Percentiles rank a stretch among this genome's conserved stretches.
These are phyloP conservation scores for Astur gentilis DNA, from an alignment of 2,113 vertebrate species.

Conservation along the genomic window DNA sequence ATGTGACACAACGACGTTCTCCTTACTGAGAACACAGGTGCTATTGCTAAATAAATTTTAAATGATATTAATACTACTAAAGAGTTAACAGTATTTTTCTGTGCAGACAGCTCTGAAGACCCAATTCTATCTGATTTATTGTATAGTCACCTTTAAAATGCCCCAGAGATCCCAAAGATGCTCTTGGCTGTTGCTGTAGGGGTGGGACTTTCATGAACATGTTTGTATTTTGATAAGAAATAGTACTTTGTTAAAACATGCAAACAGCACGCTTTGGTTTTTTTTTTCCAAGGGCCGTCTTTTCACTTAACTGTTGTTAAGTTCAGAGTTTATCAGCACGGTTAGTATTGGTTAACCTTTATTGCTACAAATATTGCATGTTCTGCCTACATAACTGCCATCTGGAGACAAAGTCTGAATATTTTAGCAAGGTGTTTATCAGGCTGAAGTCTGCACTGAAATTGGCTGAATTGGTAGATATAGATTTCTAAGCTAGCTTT, in stretches of 20 bases:
- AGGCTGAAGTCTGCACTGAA: background rate
- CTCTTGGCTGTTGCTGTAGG: constrained; percentile 16
- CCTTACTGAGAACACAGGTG: background rate
- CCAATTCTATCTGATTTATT: background rate
- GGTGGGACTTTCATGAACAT: background rate
- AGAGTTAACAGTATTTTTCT: background rate
- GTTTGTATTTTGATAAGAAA: constrained; percentile 41
- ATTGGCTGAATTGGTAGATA: background rate
- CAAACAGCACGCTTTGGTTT: background rate
- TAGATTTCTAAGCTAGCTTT: constrained; percentile 1
- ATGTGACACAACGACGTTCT: background rate
- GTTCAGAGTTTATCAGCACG: constrained; percentile 12
- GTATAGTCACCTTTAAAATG: background rate
- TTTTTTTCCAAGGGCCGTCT: background rate
- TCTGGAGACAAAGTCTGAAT: background rate
- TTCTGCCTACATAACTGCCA: background rate
- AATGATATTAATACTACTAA: background rate
- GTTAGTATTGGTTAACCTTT: background rate
- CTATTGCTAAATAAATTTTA: background rate
- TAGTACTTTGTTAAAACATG: background rate
- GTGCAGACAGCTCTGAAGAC: background rate
- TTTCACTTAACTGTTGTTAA: background rate
- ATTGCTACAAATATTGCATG: background rate
- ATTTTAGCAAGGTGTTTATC: constrained; percentile 1
- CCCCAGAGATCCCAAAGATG: constrained; percentile 1